Evolutionary conservation across 2,113 vertebrate species (phyloP).

Genomic region (Pseudolaguvia tuberculata): DNA sequence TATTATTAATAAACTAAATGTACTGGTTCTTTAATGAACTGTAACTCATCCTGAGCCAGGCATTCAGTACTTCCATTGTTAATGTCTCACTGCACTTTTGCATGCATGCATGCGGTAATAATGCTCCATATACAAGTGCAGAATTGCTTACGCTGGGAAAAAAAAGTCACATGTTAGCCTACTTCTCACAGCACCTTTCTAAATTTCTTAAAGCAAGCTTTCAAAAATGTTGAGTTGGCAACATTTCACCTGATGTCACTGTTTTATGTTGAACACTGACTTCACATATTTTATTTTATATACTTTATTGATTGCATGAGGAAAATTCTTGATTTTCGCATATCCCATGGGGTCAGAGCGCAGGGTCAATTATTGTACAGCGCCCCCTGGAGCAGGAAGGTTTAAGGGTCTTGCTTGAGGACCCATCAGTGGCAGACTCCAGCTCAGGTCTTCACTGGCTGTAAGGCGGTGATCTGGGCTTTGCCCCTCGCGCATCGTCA

Average conservation of each 20-base stretch:
- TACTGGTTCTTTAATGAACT: background rate
- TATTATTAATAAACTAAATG: background rate
- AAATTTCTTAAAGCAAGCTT: too few relatives aligned
- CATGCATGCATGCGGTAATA: background rate
- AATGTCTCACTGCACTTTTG: background rate
- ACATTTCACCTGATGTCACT: background rate
- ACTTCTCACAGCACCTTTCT: background rate
- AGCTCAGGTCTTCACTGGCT: too few relatives aligned
- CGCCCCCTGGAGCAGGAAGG: too few relatives aligned
- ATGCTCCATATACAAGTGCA: constrained; percentile 10
- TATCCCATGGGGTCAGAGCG: too few relatives aligned
- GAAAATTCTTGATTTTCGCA: too few relatives aligned
- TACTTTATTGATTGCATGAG: too few relatives aligned
- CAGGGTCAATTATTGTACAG: too few relatives aligned
- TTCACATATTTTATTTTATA: too few relatives aligned
- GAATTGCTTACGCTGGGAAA: constrained; percentile 4
- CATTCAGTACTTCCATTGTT: background rate
- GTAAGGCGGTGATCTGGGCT: too few relatives aligned
- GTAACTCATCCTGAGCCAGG: background rate
- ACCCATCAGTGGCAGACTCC: too few relatives aligned
- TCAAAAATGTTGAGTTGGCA: background rate
- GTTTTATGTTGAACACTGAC: background rate
- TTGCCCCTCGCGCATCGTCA: too few relatives aligned
- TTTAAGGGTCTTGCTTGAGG: too few relatives aligned
- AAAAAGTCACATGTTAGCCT: background rate